These are phyloP conservation scores for Zelleria hepariella DNA, from an alignment of 2,888 invertebrate species.

Conservation along the genomic window DNA sequence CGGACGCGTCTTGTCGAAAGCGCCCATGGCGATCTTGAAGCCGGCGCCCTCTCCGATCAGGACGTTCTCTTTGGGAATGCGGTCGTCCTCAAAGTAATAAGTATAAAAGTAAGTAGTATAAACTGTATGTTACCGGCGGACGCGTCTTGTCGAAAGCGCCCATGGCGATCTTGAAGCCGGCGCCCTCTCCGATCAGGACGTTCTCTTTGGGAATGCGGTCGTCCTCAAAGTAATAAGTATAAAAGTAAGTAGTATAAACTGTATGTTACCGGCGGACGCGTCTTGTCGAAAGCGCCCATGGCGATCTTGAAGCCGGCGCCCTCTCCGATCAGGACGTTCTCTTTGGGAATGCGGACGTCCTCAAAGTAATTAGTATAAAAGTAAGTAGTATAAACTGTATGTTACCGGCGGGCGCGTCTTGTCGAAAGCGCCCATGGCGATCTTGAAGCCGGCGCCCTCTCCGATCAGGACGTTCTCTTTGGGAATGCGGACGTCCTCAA, in stretches of 20 bases:
- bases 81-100: conserved; percentile 97
- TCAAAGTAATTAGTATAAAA: too few relatives aligned
- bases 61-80: conserved; percentile 95
- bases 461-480: conserved; percentile 91
- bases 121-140: conserved; percentile 90
- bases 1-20: conserved; percentile 95
- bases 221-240: conserved; percentile 98
- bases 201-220: conserved; percentile 96
- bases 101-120: too few relatives aligned
- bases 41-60: conserved; percentile 91
- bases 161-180: conserved; percentile 98
- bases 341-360: conserved; percentile 94
- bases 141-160: conserved; percentile 95
- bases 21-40: conserved; percentile 97
- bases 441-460: conserved; percentile 96
- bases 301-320: conserved; percentile 97
- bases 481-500: conserved; percentile 96
- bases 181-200: conserved; percentile 89
- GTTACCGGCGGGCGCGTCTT: conserved; percentile 92
- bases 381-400: too few relatives aligned
- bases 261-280: conserved; percentile 92
- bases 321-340: conserved; percentile 91
- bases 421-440: conserved; percentile 98
- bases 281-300: conserved; percentile 96
- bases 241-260: too few relatives aligned